Evolutionary conservation across 2,888 invertebrate genomes (phyloP), one percentile per base, ranked within the genome.

Genomic region (Ferdinandea cuprea): DNA sequence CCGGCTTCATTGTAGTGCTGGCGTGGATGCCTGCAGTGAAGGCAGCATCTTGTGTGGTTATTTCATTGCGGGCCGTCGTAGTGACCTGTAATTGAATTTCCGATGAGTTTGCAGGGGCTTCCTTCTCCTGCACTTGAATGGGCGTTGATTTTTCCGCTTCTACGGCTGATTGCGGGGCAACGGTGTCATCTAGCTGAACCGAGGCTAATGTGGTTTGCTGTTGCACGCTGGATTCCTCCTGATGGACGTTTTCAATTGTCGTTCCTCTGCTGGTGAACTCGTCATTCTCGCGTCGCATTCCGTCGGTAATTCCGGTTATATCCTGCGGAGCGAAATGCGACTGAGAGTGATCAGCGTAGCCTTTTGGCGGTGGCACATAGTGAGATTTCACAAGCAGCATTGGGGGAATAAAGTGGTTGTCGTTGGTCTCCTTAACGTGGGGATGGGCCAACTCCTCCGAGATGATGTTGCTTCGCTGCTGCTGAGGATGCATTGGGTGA

Each of bases 361-460:
- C 89, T 74, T 88, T 89, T n/a, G 86, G 63, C 7, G 89, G 88
- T 32, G 91, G 89, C 61, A 90, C 88, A 84, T 91, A 91, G 86
- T 91, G 90, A 2, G 91, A 89, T 85, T 91, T 91, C 1, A 91
- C 91, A 85, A 91, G 85, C 68, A 91, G 63, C 91, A 91, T 91
- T 44, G 91, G 91, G 13, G 91, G 91, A 77, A 91, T 90, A 52
- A 91, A 91, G 85, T 91, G 91, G 71, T 88, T 90, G 83, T 91
- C 91, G 17, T 87, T 86, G 6, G 89, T 86, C 81, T 90, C 90
- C 68, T 90, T 90, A 25, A 88, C 84, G 63, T 90, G 89, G 6
- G 87, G 85, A 85, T 88, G 89, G 46, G 84, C 85, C 48, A 79
- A 73, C 52, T 89, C 88, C 52, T 89, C 87, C 15, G 65, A 83